A percentile compares a stretch with the other conserved stretches of the same genome.
Evolutionary conservation across 1,140 invertebrate species (phyloP).

Genomic region (Vanessa tameamea): DNA sequence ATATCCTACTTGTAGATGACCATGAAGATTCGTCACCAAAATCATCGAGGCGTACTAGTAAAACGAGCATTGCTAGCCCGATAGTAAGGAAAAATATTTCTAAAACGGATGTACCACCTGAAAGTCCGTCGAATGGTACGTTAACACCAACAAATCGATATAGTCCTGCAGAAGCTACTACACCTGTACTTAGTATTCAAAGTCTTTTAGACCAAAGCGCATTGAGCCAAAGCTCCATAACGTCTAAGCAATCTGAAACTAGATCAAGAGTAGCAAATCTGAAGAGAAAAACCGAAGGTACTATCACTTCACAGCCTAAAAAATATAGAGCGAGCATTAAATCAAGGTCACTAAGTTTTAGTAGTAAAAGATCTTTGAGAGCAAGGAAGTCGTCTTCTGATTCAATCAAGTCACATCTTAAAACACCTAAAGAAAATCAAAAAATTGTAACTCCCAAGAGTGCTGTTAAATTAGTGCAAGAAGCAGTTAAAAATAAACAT

Average conservation of each 20-base stretch:
- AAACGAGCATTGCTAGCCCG: slow-evolving; percentile 18
- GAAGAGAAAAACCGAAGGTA: slow-evolving; percentile 54
- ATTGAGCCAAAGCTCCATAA: slow-evolving; percentile 45
- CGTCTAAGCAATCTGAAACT: slow-evolving; percentile 28
- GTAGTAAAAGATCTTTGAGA: slow-evolving; percentile 37
- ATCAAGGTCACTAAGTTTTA: slow-evolving; percentile 49
- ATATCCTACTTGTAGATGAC: slow-evolving; percentile 42
- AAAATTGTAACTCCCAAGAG: slow-evolving; percentile 70
- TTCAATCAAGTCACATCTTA: neutral
- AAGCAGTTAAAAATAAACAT: slow-evolving; percentile 76
- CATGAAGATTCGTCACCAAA: slow-evolving; percentile 49
- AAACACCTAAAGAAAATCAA: slow-evolving; percentile 32
- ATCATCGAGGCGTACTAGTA: slow-evolving; percentile 42
- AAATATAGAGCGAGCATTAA: slow-evolving; percentile 30
- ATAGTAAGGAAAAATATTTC: slow-evolving; percentile 25
- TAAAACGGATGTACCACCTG: neutral
- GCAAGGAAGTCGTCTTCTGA: slow-evolving; percentile 37
- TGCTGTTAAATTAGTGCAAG: slow-evolving; percentile 59
- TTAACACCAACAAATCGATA: slow-evolving; percentile 57
- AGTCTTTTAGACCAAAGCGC: slow-evolving; percentile 50
- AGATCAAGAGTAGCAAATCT: slow-evolving; percentile 9
- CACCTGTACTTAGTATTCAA: slow-evolving; percentile 64
- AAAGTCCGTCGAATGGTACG: slow-evolving; percentile 37
- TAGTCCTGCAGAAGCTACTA: slow-evolving; percentile 54
- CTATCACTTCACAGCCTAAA: slow-evolving; percentile 32